These are phyloP conservation scores for Notiomystis cincta DNA, from an alignment of 2,113 vertebrate species.

Conservation along the genomic window DNA sequence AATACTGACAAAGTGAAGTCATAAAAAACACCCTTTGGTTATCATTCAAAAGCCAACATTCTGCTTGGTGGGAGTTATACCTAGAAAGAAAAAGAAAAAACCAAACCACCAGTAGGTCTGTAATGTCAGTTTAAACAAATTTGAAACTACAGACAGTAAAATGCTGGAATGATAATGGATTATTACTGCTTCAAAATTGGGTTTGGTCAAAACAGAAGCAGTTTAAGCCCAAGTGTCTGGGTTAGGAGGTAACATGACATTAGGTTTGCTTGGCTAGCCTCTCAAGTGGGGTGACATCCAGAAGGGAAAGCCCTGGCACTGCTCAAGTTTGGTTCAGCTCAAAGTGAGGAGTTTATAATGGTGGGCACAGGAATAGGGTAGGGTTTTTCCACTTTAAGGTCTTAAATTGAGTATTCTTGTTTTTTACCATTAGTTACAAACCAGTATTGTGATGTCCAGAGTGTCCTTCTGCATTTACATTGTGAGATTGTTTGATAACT, in stretches of 20 bases:
- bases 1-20: neutral
- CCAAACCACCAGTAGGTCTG: neutral
- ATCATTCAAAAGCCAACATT: neutral
- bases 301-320: neutral
- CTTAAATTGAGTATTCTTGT: neutral
- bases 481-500: neutral
- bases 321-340: neutral
- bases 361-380: neutral
- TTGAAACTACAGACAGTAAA: neutral
- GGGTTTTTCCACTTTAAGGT: neutral
- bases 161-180: neutral
- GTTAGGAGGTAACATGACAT: neutral
- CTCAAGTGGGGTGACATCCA: neutral
- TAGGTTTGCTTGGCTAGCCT: neutral
- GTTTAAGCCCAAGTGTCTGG: neutral
- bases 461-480: neutral
- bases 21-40: neutral
- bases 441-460: neutral
- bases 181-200: neutral
- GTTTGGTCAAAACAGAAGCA: neutral
- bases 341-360: neutral
- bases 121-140: neutral
- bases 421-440: neutral
- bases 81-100: neutral
- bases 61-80: neutral